Conservation (phyloP, 2,888 invertebrate species). For the Agrilus cyanescens region DNA sequence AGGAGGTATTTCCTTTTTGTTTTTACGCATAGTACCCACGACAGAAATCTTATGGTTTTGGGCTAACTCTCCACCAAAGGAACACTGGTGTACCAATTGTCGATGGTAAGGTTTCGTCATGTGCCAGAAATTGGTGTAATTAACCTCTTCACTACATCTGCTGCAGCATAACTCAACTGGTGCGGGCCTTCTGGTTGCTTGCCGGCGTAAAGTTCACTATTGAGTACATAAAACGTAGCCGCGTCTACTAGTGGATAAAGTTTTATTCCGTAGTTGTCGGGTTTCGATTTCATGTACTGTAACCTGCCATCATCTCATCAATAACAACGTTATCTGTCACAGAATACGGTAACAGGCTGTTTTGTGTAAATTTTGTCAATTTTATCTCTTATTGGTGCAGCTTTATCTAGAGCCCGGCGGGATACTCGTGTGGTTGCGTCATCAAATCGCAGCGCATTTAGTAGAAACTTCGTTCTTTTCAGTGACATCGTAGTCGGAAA, state of each 20-base stretch:
- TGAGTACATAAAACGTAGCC: constrained; percentile 18
- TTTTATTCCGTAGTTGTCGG: constrained; percentile 19
- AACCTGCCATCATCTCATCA: too few species aligned
- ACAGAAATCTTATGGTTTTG: constrained; percentile 11
- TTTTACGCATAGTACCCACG: constrained; percentile 11
- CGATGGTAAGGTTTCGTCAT: constrained; percentile 18
- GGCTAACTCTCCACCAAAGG: constrained; percentile 17
- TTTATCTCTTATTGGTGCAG: too few species aligned
- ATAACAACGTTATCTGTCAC: too few species aligned
- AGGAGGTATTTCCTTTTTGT: too few species aligned
- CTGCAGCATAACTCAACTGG: constrained; percentile 17
- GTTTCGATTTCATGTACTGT: constrained; percentile 9
- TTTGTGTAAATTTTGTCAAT: too few species aligned
- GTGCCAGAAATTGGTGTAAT: constrained; percentile 18
- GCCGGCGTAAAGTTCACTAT: constrained; percentile 22
- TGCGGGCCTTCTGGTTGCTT: constrained; percentile 21
- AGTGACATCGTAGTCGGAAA: too few species aligned
- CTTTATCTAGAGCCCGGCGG: too few species aligned
- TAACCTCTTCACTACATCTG: constrained; percentile 19
- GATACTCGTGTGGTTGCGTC: too few species aligned
- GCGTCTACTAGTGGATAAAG: constrained; percentile 16
- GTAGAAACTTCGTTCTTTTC: too few species aligned
- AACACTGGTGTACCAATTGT: constrained; percentile 23
- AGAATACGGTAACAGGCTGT: too few species aligned
- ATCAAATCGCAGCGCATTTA: too few species aligned